Conservation (phyloP, 2,113 vertebrate genomes). For the Indicator indicator region DNA sequence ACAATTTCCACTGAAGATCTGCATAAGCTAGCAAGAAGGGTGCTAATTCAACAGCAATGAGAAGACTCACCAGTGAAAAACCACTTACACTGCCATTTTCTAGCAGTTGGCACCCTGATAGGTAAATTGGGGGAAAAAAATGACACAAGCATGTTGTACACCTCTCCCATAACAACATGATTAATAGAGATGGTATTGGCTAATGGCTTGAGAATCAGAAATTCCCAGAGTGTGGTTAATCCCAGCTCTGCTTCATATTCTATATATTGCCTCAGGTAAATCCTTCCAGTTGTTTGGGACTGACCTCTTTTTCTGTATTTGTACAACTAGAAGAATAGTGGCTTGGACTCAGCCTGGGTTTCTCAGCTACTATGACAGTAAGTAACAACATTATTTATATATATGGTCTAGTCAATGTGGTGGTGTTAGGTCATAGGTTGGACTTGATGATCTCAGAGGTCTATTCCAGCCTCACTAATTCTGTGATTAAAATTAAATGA, state of each 20-base stretch:
- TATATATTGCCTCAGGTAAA: neutral
- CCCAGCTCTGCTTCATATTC: neutral
- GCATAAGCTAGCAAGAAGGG: neutral
- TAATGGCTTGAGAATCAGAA: neutral
- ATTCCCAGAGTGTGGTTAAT: neutral
- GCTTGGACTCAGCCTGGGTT: neutral
- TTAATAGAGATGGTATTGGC: neutral
- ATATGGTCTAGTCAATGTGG: no score
- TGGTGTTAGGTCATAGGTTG: no score
- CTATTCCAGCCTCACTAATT: no score
- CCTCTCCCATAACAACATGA: neutral
- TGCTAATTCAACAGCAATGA: neutral
- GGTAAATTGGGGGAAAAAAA: conserved; percentile 14
- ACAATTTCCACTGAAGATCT: conserved; percentile 2
- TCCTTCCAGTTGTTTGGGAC: neutral
- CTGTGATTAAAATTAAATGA: neutral
- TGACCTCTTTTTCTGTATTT: neutral
- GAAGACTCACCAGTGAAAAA: neutral
- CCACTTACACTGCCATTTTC: neutral
- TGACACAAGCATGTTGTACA: neutral
- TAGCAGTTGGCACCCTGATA: neutral
- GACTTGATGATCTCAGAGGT: no score
- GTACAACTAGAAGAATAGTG: neutral
- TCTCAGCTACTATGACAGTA: neutral
- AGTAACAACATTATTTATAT: neutral